Conservation (phyloP, 2,888 invertebrate genomes). For the Arge pagana region DNA sequence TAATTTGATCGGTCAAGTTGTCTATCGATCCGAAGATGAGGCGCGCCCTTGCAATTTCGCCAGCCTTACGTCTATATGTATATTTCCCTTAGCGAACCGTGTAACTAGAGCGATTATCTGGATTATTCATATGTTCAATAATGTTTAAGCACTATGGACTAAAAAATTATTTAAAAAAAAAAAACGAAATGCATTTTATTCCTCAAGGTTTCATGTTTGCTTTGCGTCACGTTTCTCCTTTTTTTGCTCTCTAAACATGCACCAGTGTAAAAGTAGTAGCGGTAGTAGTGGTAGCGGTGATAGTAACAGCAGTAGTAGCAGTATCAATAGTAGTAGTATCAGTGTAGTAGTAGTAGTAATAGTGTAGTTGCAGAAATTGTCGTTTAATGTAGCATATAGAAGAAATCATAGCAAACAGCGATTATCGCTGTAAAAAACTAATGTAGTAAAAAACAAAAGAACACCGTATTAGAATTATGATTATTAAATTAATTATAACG, state of each 20-base stretch:
- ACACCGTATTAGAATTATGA: too few relatives aligned
- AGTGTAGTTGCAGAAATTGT: conserved; percentile 49
- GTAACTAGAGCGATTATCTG: too few relatives aligned
- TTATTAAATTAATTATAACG: conserved; percentile 47
- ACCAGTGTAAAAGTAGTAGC: conserved; percentile 37
- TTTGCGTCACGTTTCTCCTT: conserved; percentile 5
- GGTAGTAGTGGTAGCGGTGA: neutral
- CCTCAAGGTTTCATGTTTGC: conserved; percentile 13
- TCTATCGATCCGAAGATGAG: conserved; percentile 52
- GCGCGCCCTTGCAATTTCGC: conserved; percentile 43
- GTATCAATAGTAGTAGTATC: neutral
- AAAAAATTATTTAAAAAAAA: conserved; percentile 48
- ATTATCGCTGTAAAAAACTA: neutral
- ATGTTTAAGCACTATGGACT: conserved; percentile 55
- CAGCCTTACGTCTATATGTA: conserved; percentile 51
- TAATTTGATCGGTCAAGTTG: too few relatives aligned
- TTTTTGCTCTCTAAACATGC: conserved; percentile 10
- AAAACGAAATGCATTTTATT: too few relatives aligned
- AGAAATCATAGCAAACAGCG: conserved; percentile 49
- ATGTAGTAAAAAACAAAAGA: neutral
- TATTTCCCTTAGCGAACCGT: conserved; percentile 51
- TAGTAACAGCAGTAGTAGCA: neutral
- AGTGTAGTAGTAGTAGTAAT: conserved; percentile 37
- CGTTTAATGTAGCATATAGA: conserved; percentile 33
- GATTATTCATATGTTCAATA: conserved; percentile 56